phyloP scores from a whole-genome alignment of 92 coral and sea anemone species.

The Siderastrea radians region DNA sequence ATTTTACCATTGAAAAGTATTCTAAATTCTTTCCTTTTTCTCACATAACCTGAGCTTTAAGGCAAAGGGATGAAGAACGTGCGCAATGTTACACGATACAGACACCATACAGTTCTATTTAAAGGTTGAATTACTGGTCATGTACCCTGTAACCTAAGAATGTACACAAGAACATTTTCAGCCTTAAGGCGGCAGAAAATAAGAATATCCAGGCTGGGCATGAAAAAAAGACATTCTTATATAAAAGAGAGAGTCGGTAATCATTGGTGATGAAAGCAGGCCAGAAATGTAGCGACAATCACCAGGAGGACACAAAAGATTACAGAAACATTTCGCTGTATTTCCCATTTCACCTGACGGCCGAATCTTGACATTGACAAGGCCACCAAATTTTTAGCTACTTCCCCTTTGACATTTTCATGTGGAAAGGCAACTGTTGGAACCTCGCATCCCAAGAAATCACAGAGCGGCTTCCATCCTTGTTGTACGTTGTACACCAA shows the following conservation, averaged over 20 bases:
- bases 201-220: too few relatives aligned
- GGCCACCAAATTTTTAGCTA: neutral
- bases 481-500: conserved; percentile 54
- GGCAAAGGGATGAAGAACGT: too few relatives aligned
- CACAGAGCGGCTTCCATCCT: conserved; percentile 74
- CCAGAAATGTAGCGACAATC: neutral
- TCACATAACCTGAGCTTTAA: too few relatives aligned
- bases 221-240: too few relatives aligned
- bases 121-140: too few relatives aligned
- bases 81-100: too few relatives aligned
- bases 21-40: too few relatives aligned
- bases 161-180: neutral
- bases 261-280: neutral
- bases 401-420: conserved; percentile 53
- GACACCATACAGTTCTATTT: too few relatives aligned
- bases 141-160: too few relatives aligned
- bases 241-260: neutral
- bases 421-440: conserved; percentile 62
- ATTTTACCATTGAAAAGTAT: too few relatives aligned
- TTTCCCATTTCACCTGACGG: conserved; percentile 28
- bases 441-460: conserved; percentile 51
- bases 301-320: neutral
- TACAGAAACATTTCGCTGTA: neutral
- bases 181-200: neutral
- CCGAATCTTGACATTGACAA: conserved; percentile 12